A percentile compares a stretch with the other conserved stretches of the same genome.
Conservation (phyloP, 2,797 vertebrate genomes). For the Phrynocephalus forsythii region DNA sequence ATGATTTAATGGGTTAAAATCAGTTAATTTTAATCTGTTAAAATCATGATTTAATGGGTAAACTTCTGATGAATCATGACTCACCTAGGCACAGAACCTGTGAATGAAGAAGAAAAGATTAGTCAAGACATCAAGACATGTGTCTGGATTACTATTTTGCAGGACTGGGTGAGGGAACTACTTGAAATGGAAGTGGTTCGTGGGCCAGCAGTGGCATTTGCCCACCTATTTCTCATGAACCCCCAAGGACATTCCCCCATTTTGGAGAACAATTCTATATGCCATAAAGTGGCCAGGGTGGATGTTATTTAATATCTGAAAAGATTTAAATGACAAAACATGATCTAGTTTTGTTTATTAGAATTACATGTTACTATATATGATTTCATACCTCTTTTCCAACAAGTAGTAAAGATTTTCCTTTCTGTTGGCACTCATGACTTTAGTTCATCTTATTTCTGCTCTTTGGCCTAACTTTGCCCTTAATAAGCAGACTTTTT, state of each 20-base stretch:
- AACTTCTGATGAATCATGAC: not conserved
- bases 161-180: no score
- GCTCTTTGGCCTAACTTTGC: slow-evolving; percentile 34
- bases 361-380: slow-evolving; percentile 48
- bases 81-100: not conserved
- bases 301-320: slow-evolving; percentile 30
- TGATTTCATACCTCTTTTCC: slow-evolving; percentile 31
- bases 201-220: no score
- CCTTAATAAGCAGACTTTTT: slow-evolving; percentile 39
- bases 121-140: not conserved
- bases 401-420: slow-evolving; percentile 5
- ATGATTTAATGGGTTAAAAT: no score
- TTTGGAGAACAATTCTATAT: no score
- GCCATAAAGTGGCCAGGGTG: not conserved
- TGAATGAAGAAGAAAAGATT: not conserved
- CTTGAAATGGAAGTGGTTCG: no score
- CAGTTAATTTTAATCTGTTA: no score
- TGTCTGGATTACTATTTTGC: not conserved
- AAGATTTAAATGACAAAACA: slow-evolving; percentile 13
- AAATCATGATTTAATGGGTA: no score
- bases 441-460: slow-evolving; percentile 18
- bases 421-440: slow-evolving; percentile 2
- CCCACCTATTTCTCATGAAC: no score
- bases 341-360: slow-evolving; percentile 14
- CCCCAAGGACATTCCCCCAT: no score